Conservation (phyloP, 2,797 vertebrate genomes). For the Micropoecilia bifurca region DNA sequence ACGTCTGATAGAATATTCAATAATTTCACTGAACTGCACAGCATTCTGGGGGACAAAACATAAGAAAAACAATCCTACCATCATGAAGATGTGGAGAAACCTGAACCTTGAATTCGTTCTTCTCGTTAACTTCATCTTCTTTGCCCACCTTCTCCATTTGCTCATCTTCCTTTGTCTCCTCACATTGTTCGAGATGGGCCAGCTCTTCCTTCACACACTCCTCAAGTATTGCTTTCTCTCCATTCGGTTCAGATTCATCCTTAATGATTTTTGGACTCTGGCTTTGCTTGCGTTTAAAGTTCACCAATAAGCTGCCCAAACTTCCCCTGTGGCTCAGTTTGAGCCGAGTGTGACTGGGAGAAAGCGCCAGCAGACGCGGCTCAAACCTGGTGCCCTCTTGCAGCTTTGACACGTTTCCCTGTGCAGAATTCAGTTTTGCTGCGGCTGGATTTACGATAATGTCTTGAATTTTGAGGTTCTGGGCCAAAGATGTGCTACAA, state of each 20-base stretch:
- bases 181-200: neutral
- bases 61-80: conserved; percentile 43
- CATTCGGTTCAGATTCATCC: conserved; percentile 9
- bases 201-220: conserved; percentile 39
- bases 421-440: conserved; percentile 10
- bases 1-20: no score
- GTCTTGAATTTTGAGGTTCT: conserved; percentile 35
- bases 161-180: conserved; percentile 21
- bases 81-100: neutral
- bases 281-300: conserved; percentile 21
- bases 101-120: neutral
- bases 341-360: conserved; percentile 31
- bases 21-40: no score
- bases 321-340: neutral
- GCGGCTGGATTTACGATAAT: neutral
- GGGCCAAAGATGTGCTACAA: neutral
- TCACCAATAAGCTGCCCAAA: neutral
- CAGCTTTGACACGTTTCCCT: neutral
- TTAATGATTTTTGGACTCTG: neutral
- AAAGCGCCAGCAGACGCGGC: conserved; percentile 3
- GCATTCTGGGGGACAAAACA: neutral
- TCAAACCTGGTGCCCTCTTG: conserved; percentile 3
- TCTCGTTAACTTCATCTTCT: neutral
- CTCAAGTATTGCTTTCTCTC: conserved; percentile 56
- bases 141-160: neutral